These are phyloP conservation scores for Pseudopipra pipra DNA, from an alignment of 2,113 vertebrate species.

Conservation along the genomic window DNA sequence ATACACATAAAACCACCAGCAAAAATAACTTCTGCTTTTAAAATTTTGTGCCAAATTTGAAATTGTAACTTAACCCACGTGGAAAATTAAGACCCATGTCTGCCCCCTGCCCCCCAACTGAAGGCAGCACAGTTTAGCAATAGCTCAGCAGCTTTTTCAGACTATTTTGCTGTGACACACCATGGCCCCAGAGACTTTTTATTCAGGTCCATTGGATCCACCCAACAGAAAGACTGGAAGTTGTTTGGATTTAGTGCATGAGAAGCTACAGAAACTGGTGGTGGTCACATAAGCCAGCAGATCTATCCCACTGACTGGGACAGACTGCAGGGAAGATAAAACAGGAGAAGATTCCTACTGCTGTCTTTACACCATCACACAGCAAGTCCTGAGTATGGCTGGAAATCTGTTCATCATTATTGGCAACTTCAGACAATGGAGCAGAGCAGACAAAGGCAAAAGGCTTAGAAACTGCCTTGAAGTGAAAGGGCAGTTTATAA, in stretches of 20 bases:
- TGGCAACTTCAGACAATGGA: neutral
- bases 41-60: neutral
- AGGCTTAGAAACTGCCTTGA: neutral
- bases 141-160: neutral
- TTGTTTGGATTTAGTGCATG: neutral
- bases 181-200: neutral
- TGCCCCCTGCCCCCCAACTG: neutral
- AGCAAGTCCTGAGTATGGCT: neutral
- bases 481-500: neutral
- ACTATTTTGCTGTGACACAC: neutral
- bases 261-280: neutral
- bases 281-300: constrained; percentile 7
- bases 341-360: neutral
- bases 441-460: neutral
- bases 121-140: neutral
- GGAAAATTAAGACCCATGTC: neutral
- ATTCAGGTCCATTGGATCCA: neutral
- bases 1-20: neutral
- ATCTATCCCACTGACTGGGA: neutral
- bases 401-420: neutral
- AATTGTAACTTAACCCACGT: neutral
- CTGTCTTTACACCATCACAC: neutral
- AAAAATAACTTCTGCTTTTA: neutral
- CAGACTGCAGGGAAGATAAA: neutral
- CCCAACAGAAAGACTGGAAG: neutral